These are phyloP conservation scores for Plectropomus leopardus DNA, from an alignment of 2,113 vertebrate species.

Conservation along the genomic window DNA sequence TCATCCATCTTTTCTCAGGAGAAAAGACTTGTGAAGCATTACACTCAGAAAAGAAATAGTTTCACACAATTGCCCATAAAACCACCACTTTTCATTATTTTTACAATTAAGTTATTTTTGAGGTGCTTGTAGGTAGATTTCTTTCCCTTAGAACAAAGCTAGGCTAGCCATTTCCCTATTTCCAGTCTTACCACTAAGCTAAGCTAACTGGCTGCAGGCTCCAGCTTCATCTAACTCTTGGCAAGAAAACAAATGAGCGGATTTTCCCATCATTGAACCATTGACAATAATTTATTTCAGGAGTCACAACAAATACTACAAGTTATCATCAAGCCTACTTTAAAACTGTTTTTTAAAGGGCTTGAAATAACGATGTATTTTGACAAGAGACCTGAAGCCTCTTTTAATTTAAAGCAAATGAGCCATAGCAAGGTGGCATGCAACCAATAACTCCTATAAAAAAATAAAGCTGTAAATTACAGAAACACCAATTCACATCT, in stretches of 20 bases:
- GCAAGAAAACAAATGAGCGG: background rate
- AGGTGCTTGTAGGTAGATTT: too few species aligned
- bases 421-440: constrained; percentile 44
- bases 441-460: constrained; percentile 8
- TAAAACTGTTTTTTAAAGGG: constrained; percentile 2
- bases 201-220: background rate
- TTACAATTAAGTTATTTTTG: too few species aligned
- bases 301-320: background rate
- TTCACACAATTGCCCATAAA: too few species aligned
- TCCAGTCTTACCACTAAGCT: background rate
- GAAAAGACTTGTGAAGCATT: too few species aligned
- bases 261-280: background rate
- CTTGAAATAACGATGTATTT: constrained; percentile 1
- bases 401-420: constrained; percentile 11
- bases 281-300: background rate
- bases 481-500: constrained; percentile 39
- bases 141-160: too few species aligned
- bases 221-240: background rate
- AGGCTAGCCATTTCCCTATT: background rate
- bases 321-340: background rate
- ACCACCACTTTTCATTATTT: too few species aligned
- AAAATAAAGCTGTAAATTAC: constrained; percentile 46
- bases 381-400: background rate
- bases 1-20: too few species aligned
- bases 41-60: too few species aligned